These are phyloP conservation scores for Pangasianodon hypophthalmus DNA, from an alignment of 2,113 vertebrate species.

Conservation along the genomic window DNA sequence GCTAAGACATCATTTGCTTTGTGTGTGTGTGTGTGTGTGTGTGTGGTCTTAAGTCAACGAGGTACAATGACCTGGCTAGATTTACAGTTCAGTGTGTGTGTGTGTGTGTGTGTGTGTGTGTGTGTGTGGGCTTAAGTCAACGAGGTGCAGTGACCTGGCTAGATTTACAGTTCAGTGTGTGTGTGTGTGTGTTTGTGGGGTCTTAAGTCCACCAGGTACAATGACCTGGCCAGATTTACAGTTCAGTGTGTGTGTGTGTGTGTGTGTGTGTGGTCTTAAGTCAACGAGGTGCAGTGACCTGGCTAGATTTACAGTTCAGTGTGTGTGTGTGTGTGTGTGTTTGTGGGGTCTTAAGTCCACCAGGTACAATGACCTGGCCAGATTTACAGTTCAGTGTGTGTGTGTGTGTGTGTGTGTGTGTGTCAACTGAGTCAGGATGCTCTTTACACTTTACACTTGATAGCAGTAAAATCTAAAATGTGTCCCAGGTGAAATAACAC, in stretches of 20 bases:
- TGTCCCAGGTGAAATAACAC: background rate
- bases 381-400: slow-evolving; percentile 86
- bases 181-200: background rate
- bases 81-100: slow-evolving; percentile 76
- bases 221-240: slow-evolving; percentile 91
- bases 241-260: slow-evolving; percentile 74
- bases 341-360: slow-evolving; percentile 89
- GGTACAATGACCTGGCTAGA: slow-evolving; percentile 89
- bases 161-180: slow-evolving; percentile 87
- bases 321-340: background rate
- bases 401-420: background rate
- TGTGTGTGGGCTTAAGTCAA: slow-evolving; percentile 86
- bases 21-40: slow-evolving; percentile 55
- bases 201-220: slow-evolving; percentile 95
- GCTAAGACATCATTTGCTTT: slow-evolving; percentile 99
- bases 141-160: slow-evolving; percentile 91
- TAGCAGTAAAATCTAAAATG: background rate
- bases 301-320: slow-evolving; percentile 83
- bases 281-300: slow-evolving; percentile 96
- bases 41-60: slow-evolving; percentile 90
- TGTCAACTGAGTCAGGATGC: background rate
- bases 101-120: slow-evolving; percentile 9
- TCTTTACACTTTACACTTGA: background rate
- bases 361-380: slow-evolving; percentile 90
- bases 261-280: slow-evolving; percentile 78